phyloP scores from a whole-genome alignment of 2,888 invertebrate genomes.

The Cerastoderma edule region DNA sequence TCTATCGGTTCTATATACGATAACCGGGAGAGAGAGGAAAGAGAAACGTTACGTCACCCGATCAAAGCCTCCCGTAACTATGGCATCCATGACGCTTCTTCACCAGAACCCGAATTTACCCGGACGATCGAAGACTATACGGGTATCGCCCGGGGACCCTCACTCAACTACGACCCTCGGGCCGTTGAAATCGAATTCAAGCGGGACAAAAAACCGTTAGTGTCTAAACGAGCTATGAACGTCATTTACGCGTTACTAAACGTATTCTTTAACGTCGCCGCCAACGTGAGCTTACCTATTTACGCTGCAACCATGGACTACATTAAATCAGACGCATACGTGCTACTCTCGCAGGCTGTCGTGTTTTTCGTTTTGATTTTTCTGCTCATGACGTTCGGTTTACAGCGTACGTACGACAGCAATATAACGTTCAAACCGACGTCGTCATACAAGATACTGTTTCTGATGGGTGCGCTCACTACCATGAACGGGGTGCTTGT shows the following conservation, averaged over 20 bases:
- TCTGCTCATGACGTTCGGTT: slow-evolving; percentile 45
- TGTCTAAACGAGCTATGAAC: slow-evolving; percentile 42
- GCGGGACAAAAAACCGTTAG: slow-evolving; percentile 15
- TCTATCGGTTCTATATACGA: slow-evolving; percentile 18
- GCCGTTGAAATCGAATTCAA: slow-evolving; percentile 23
- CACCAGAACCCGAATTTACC: slow-evolving; percentile 11
- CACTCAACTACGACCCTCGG: slow-evolving; percentile 9
- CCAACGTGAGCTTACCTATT: slow-evolving; percentile 65
- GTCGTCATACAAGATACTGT: slow-evolving; percentile 52
- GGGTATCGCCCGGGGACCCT: not conserved
- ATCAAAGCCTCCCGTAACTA: not conserved
- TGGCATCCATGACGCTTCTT: slow-evolving; percentile 17
- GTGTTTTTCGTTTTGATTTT: slow-evolving; percentile 59
- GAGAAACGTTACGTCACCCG: not conserved
- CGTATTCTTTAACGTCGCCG: slow-evolving; percentile 60
- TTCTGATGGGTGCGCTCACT: slow-evolving; percentile 61
- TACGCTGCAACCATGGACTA: slow-evolving; percentile 64
- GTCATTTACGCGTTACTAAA: slow-evolving; percentile 51
- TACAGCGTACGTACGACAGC: slow-evolving; percentile 50
- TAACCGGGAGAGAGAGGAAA: slow-evolving; percentile 9
- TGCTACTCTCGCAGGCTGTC: slow-evolving; percentile 53
- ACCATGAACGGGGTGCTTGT: slow-evolving; percentile 67
- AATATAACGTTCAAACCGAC: slow-evolving; percentile 47
- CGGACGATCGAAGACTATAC: not conserved
- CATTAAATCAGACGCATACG: slow-evolving; percentile 61